Evolutionary conservation across 2,797 vertebrate genomes (phyloP).

Genomic region (Sebastes iracundus): DNA sequence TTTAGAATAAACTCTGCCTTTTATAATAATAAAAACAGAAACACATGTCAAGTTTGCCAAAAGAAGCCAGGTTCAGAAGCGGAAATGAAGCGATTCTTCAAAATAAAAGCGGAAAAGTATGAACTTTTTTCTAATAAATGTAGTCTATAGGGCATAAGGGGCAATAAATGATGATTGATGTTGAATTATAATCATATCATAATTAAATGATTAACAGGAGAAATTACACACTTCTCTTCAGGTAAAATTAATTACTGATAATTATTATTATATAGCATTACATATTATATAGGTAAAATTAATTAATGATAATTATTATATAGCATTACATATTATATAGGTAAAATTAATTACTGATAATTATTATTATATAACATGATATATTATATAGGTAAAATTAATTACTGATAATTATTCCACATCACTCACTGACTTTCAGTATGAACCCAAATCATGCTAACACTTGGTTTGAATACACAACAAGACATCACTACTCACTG

Average conservation of each 20-base stretch:
- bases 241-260: accelerated
- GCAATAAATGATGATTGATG: accelerated
- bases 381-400: background rate
- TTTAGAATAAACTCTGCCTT: background rate
- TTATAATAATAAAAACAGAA: background rate
- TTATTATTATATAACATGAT: no score
- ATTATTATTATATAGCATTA: no score
- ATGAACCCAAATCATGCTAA: background rate
- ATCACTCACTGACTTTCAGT: background rate
- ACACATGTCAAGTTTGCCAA: background rate
- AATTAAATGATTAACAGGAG: background rate
- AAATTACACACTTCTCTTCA: accelerated
- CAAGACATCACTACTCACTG: background rate
- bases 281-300: no score
- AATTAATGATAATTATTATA: no score
- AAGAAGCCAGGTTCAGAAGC: background rate
- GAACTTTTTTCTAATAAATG: background rate
- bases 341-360: no score
- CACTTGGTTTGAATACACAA: background rate
- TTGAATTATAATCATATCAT: background rate
- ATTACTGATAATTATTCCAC: accelerated
- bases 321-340: no score
- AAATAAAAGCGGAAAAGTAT: constrained; percentile 22
- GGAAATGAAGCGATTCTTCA: background rate
- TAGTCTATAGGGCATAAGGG: background rate